phyloP scores from a whole-genome alignment of 2,888 invertebrate genomes.

The Ornithoptera priamus region DNA sequence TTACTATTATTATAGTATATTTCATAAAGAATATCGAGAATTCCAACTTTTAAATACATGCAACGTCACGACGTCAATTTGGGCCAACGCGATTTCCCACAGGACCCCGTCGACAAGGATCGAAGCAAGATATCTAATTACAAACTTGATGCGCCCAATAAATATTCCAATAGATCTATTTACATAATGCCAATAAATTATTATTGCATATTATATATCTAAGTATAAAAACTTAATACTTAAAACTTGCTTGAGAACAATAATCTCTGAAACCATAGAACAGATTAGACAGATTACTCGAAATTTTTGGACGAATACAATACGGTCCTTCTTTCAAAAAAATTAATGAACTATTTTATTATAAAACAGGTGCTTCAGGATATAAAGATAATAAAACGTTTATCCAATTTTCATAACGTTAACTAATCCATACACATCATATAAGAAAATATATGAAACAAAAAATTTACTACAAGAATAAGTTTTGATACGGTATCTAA shows the following conservation, averaged over 20 bases:
- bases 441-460: constrained; percentile 31
- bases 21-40: constrained; percentile 18
- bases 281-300: no score
- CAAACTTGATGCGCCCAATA: constrained; percentile 69
- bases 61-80: constrained; percentile 59
- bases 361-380: no score
- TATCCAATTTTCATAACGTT: no score
- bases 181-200: constrained; percentile 49
- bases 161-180: constrained; percentile 71
- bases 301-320: no score
- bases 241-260: no score
- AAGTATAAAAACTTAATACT: background rate
- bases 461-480: constrained; percentile 38
- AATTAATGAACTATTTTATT: no score
- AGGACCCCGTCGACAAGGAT: constrained; percentile 52
- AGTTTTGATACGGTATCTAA: constrained; percentile 43
- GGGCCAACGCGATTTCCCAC: constrained; percentile 63
- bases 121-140: constrained; percentile 64
- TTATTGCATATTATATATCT: background rate
- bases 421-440: background rate
- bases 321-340: no score
- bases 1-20: background rate
- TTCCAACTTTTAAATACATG: constrained; percentile 40
- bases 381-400: no score
- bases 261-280: no score